A percentile compares a stretch with the other conserved stretches of the same genome.
Conservation (phyloP, 35 echinoderm and acorn worm genomes). For the Heliocidaris tuberculata region DNA sequence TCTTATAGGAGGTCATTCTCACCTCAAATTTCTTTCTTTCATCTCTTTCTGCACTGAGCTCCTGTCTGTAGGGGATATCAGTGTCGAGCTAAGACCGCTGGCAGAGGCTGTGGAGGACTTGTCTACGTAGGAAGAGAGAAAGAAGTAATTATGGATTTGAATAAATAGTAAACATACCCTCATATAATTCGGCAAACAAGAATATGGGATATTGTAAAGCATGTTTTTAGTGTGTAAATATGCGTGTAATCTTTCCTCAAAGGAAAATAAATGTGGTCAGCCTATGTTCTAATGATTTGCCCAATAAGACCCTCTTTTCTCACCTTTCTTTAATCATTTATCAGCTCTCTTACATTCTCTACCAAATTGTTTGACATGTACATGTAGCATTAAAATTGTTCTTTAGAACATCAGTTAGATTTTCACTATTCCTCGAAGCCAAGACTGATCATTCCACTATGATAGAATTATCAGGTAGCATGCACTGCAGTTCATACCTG, state of each 20-base stretch:
- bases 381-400: neutral
- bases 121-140: neutral
- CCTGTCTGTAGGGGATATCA: slow-evolving; percentile 25
- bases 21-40: slow-evolving; percentile 50
- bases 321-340: no score
- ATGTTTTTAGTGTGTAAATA: no score
- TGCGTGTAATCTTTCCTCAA: no score
- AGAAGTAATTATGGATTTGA: neutral
- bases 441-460: no score
- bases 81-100: neutral
- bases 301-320: no score
- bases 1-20: no score
- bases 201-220: neutral
- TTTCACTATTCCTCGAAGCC: no score
- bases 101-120: neutral
- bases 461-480: neutral
- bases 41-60: slow-evolving; percentile 57
- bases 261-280: no score
- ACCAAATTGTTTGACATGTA: neutral
- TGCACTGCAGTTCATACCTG: neutral
- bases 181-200: neutral
- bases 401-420: no score
- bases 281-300: no score
- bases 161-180: no score
- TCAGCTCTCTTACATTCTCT: no score